These are phyloP conservation scores for Apamea sordens DNA, from an alignment of 2,888 invertebrate species.

Conservation along the genomic window DNA sequence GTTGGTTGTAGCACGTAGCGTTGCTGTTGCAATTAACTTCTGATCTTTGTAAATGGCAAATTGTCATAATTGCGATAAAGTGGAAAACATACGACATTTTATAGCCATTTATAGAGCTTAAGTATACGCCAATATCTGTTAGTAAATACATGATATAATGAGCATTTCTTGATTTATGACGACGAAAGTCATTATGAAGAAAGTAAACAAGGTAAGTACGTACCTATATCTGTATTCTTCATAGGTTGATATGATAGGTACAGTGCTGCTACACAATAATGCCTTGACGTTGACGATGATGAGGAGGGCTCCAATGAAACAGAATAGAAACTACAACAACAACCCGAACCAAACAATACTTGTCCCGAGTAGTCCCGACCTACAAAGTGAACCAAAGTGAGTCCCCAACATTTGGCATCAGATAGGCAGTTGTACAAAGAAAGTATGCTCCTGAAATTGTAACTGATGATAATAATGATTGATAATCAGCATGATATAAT, in stretches of 20 bases:
- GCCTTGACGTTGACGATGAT: neutral
- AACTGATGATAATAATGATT: conserved; percentile 1
- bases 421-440: neutral
- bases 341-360: neutral
- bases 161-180: conserved; percentile 20
- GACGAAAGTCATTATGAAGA: neutral
- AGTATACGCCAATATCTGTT: conserved; percentile 6
- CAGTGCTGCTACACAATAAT: neutral
- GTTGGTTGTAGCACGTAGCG: neutral
- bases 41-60: conserved; percentile 54
- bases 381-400: neutral
- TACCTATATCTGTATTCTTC: neutral
- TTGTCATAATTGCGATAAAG: conserved; percentile 53
- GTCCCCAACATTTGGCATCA: neutral
- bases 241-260: neutral
- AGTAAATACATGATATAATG: conserved; percentile 6
- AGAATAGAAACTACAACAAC: neutral
- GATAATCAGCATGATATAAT: neutral
- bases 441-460: conserved; percentile 3
- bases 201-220: conserved; percentile 11
- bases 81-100: conserved; percentile 33
- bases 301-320: neutral
- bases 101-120: conserved; percentile 6
- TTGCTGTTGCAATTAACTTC: conserved; percentile 39
- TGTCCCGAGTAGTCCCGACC: neutral